Evolutionary conservation across 2,888 invertebrate species (phyloP).

Genomic region (Polymixis flavicincta): DNA sequence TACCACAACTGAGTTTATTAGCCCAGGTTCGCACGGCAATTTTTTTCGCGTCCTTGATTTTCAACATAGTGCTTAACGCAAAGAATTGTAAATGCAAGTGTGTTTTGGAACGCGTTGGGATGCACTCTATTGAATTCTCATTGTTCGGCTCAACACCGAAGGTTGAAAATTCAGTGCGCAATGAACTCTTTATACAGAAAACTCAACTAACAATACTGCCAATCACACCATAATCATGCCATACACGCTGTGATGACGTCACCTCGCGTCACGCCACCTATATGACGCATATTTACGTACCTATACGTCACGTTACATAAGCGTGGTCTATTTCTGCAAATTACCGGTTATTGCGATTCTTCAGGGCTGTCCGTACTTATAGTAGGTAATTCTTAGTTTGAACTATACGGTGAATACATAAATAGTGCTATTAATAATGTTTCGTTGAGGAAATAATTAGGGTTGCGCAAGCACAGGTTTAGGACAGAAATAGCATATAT

Average conservation of each 20-base stretch:
- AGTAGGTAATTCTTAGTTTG: slow-evolving; percentile 2
- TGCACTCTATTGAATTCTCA: no score
- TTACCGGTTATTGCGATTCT: slow-evolving; percentile 6
- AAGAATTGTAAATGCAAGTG: background rate
- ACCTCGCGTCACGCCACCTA: slow-evolving; percentile 36
- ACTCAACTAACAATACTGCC: slow-evolving; percentile 5
- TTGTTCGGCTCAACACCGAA: no score
- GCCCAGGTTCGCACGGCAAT: no score
- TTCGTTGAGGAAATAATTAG: slow-evolving; percentile 12
- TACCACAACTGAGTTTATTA: background rate
- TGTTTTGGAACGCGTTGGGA: background rate
- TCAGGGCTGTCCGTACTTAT: slow-evolving; percentile 37
- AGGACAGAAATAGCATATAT: slow-evolving; percentile 13
- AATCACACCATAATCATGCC: slow-evolving; percentile 28
- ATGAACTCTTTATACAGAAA: background rate
- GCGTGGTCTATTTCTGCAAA: slow-evolving; percentile 45
- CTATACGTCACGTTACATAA: slow-evolving; percentile 43
- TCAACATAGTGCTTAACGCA: no score
- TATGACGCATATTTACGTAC: slow-evolving; percentile 17
- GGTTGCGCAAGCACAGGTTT: slow-evolving; percentile 23
- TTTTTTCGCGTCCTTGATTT: no score
- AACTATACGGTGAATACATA: background rate
- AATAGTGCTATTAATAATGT: slow-evolving; percentile 11
- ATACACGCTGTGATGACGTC: slow-evolving; percentile 41
- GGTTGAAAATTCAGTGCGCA: no score